Conservation (phyloP, 2,113 vertebrate species). For the Microcebus jonahi region DNA sequence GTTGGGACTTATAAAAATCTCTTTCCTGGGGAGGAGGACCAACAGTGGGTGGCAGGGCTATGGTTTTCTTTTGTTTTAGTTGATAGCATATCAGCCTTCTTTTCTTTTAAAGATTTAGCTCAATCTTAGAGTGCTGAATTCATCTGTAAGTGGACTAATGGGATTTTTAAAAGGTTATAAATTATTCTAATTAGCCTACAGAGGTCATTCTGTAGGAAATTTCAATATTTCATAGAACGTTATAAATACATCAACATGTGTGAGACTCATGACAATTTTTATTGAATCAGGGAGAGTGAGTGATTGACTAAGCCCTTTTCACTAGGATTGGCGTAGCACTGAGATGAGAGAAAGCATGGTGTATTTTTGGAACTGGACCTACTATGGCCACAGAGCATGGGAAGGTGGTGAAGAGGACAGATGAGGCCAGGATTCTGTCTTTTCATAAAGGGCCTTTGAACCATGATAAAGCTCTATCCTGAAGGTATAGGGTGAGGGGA, state of each 20-base stretch:
- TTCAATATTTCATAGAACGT: background rate
- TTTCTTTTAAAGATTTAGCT: background rate
- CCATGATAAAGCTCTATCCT: too few relatives aligned
- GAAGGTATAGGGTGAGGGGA: background rate
- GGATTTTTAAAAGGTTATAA: conserved; percentile 15
- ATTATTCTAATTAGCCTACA: conserved; percentile 4
- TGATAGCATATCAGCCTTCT: background rate
- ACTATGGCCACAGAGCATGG: background rate
- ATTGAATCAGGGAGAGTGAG: background rate
- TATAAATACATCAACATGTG: conserved; percentile 12
- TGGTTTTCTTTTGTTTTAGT: background rate
- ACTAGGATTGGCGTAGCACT: background rate
- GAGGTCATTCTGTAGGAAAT: background rate
- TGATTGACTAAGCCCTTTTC: background rate
- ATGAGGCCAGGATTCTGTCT: background rate
- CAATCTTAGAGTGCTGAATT: background rate
- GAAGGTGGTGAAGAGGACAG: background rate
- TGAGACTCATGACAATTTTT: background rate
- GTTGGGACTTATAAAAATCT: background rate
- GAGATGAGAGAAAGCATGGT: background rate
- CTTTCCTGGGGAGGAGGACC: background rate
- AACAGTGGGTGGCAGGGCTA: background rate
- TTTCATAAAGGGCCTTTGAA: background rate
- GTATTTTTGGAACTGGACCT: background rate
- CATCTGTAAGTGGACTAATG: background rate